Evolutionary conservation across 2,113 vertebrate species (phyloP).

Genomic region (Plecturocebus donacophilus): DNA sequence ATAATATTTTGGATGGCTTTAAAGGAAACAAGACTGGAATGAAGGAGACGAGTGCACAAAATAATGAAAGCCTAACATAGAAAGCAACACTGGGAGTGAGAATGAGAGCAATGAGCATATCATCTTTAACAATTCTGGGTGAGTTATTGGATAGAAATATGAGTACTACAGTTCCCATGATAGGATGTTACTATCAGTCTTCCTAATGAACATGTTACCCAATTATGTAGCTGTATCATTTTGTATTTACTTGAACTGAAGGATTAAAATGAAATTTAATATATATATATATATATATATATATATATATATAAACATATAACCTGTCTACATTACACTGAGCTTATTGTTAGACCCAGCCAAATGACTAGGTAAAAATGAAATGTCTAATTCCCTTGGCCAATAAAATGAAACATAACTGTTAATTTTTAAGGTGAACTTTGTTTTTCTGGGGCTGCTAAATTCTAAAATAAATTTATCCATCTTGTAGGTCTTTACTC

Average conservation of each 20-base stretch:
- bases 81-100: background rate
- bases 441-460: background rate
- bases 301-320: background rate
- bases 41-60: background rate
- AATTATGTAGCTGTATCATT: background rate
- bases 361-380: conserved; percentile 13
- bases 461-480: conserved; percentile 12
- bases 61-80: background rate
- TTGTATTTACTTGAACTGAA: background rate
- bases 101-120: background rate
- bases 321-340: background rate
- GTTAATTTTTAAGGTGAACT: background rate
- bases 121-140: background rate
- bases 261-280: conserved; percentile 3
- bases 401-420: background rate
- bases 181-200: background rate
- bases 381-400: background rate
- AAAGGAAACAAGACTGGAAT: background rate
- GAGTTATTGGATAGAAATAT: background rate
- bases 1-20: background rate
- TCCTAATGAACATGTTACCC: background rate
- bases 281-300: background rate
- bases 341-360: background rate
- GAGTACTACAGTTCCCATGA: background rate
- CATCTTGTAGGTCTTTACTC: background rate